A percentile compares a stretch with the other conserved stretches of the same genome.
Evolutionary conservation across 53 echinoderm and acorn worm genomes (phyloP).

Genomic region (Echinometra lucunter): DNA sequence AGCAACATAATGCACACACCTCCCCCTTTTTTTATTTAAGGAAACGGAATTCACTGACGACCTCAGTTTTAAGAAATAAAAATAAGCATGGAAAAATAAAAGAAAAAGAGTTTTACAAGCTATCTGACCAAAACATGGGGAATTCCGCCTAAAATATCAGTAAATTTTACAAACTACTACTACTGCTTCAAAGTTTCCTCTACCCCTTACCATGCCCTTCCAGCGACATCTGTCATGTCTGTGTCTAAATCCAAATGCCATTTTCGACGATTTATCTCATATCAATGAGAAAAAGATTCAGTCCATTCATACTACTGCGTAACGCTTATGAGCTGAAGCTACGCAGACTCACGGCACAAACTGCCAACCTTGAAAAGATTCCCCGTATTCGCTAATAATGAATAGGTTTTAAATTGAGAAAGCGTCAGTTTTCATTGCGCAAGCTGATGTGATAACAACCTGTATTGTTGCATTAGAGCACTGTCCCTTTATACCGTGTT

Average conservation of each 20-base stretch:
- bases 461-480: neutral
- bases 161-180: no score
- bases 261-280: neutral
- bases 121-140: no score
- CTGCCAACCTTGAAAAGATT: neutral
- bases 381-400: neutral
- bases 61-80: no score
- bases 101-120: neutral
- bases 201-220: no score
- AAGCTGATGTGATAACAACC: neutral
- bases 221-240: neutral
- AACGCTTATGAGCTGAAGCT: neutral
- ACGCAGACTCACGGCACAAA: neutral
- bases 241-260: neutral
- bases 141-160: no score
- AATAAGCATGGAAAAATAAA: neutral
- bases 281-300: neutral
- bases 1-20: neutral
- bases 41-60: neutral
- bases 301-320: neutral
- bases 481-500: neutral
- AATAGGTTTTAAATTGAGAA: conserved; percentile 41
- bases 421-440: conserved; percentile 39
- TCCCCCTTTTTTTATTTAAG: neutral
- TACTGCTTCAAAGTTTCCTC: neutral